Evolutionary conservation across 2,113 vertebrate genomes (phyloP), one percentile per base, ranked within the genome.

Genomic region (Corythornis madagascariensis): DNA sequence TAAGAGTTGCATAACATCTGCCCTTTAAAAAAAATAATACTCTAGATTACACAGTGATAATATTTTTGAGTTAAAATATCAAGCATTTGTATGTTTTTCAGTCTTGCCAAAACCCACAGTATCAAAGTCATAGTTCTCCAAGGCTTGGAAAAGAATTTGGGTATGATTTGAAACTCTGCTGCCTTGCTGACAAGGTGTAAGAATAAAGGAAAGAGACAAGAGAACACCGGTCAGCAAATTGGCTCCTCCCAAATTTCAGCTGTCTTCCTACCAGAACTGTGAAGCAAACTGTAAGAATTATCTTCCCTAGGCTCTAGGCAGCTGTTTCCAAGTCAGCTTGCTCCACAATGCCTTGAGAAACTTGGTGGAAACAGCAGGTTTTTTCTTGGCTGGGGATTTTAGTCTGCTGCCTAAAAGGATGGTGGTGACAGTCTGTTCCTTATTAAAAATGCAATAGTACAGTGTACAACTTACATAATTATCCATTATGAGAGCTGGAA

Each of bases 361-460:
- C 69, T 83, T 83, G 82, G 85, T 94, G 67, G 75, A 72, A 95
- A 83, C 33, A 92, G 71, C 87, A 95, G 89, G 94, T 94, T 94
- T 92, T 89, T 76, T 91, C 89, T 93, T 93, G 81, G 74, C 78
- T 79, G 59, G 59, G 50, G 84, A 73, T 79, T 61, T 33, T 82
- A 91, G 67, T 73, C 87, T 92, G 35, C 71, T 89, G 82, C 74
- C 71, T 80, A 74, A 80, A 82, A 89, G 50, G 78, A 77, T 80
- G 64, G 56, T 83, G 82, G 63, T 77, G 89, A 91, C 90, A 91
- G 64, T 85, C 69, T 95, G 89, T 92, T 92, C 79, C 71, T 52
- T 92, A 77, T 82, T 83, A 92, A 88, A 93, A 92, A 89, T 88
- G 79, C 90, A 89, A 78, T 52, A 73, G 64, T 91, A 57, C 63